Evolutionary conservation across 2,888 invertebrate species (phyloP).

Genomic region (Pandemis cinnamomeana): DNA sequence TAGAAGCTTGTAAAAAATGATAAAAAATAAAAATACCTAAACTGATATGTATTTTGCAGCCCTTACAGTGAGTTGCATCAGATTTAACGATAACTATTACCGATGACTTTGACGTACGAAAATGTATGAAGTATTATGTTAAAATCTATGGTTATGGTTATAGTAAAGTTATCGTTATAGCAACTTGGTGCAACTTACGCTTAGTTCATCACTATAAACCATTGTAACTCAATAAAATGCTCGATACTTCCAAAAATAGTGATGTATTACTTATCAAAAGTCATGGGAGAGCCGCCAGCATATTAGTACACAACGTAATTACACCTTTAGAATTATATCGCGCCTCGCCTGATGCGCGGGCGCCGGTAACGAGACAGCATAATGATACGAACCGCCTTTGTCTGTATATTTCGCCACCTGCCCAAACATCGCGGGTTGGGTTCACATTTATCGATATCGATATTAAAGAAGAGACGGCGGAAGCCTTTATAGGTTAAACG

Average conservation of each 20-base stretch:
- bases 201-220: background rate
- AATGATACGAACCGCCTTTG: conserved; percentile 80
- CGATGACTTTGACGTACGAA: no score
- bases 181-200: no score
- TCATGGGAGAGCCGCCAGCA: conserved; percentile 31
- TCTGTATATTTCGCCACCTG: conserved; percentile 83
- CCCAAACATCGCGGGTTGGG: conserved; percentile 74
- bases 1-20: no score
- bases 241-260: conserved; percentile 20
- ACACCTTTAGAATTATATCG: conserved; percentile 73
- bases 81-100: no score
- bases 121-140: no score
- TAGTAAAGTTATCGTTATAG: no score
- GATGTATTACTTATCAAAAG: conserved; percentile 24
- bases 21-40: no score
- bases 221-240: background rate
- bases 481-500: background rate
- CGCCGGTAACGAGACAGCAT: conserved; percentile 83
- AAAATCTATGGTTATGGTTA: no score
- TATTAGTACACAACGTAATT: conserved; percentile 76
- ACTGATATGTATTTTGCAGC: no score
- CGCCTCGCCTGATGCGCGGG: conserved; percentile 70
- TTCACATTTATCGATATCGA: conserved; percentile 46
- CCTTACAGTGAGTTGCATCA: no score
- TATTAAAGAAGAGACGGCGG: conserved; percentile 20